Conservation (phyloP, 2,888 invertebrate species). For the Andrena haemorrhoa region DNA sequence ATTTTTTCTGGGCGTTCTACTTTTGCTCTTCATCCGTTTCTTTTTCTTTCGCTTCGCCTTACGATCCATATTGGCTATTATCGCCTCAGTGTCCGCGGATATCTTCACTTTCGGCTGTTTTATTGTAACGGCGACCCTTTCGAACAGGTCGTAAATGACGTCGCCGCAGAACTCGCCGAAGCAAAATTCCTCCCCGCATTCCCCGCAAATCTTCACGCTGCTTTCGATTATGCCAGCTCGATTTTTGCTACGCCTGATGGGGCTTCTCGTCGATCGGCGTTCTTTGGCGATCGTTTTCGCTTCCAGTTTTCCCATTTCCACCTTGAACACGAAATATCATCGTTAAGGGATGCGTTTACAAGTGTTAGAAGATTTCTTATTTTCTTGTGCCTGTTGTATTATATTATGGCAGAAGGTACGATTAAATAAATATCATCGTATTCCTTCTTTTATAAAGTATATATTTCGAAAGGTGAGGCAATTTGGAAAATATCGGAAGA, state of each 20-base stretch:
- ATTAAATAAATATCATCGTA: too few species aligned
- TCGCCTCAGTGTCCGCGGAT: slow-evolving; percentile 83
- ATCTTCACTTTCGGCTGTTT: slow-evolving; percentile 78
- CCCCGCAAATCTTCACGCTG: slow-evolving; percentile 90
- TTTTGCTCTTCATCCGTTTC: slow-evolving; percentile 78
- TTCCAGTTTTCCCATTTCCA: slow-evolving; percentile 93
- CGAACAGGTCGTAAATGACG: slow-evolving; percentile 87
- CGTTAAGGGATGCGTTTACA: too few species aligned
- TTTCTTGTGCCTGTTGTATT: too few species aligned
- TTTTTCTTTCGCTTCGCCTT: slow-evolving; percentile 75
- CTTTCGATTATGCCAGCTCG: slow-evolving; percentile 93
- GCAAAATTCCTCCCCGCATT: slow-evolving; percentile 95
- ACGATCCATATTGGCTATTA: slow-evolving; percentile 80
- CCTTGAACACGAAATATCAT: slow-evolving; percentile 75
- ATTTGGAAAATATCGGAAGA: too few species aligned
- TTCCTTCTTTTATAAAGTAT: too few species aligned
- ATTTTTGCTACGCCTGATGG: slow-evolving; percentile 92
- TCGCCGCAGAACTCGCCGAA: slow-evolving; percentile 86
- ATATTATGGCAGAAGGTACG: too few species aligned
- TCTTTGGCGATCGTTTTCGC: slow-evolving; percentile 90
- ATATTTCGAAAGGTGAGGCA: too few species aligned
- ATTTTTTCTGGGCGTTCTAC: slow-evolving; percentile 85
- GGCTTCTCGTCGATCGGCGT: slow-evolving; percentile 88
- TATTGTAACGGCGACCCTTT: slow-evolving; percentile 83
- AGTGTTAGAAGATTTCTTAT: too few species aligned